Evolutionary conservation across 2,113 vertebrate species (phyloP).

Genomic region (Dromaius novaehollandiae): DNA sequence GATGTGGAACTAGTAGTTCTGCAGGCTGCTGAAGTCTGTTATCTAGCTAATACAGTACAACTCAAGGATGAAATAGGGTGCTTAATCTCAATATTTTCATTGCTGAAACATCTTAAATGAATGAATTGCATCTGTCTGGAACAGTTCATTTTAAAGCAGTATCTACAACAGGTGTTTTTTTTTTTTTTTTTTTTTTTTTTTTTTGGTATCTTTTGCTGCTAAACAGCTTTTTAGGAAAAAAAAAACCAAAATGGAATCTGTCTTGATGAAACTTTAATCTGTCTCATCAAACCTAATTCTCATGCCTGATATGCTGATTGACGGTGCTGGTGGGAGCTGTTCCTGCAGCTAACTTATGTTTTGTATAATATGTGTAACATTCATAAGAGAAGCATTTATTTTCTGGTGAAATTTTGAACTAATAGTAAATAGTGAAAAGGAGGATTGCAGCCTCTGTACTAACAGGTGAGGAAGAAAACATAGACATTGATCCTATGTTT

Average conservation of each 20-base stretch:
- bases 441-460: not conserved
- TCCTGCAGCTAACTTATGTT: not conserved
- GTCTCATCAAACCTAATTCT: constrained; percentile 8
- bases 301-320: not conserved
- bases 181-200: not conserved
- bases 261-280: not conserved
- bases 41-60: not conserved
- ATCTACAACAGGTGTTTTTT: not conserved
- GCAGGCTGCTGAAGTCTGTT: not conserved
- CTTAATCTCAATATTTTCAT: not conserved
- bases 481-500: not conserved
- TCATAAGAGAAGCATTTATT: not conserved
- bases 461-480: not conserved
- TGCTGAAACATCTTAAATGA: not conserved
- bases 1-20: not conserved
- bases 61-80: not conserved
- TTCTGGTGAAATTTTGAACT: not conserved
- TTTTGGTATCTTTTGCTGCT: not conserved
- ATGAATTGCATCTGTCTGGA: not conserved
- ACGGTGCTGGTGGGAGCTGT: not conserved
- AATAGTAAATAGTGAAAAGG: not conserved
- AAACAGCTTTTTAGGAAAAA: not conserved
- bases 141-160: not conserved
- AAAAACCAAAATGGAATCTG: not conserved
- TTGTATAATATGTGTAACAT: not conserved